Evolutionary conservation across 1,140 invertebrate species (phyloP), one percentile per base, ranked within the genome.

Genomic region (Drosophila hydei): DNA sequence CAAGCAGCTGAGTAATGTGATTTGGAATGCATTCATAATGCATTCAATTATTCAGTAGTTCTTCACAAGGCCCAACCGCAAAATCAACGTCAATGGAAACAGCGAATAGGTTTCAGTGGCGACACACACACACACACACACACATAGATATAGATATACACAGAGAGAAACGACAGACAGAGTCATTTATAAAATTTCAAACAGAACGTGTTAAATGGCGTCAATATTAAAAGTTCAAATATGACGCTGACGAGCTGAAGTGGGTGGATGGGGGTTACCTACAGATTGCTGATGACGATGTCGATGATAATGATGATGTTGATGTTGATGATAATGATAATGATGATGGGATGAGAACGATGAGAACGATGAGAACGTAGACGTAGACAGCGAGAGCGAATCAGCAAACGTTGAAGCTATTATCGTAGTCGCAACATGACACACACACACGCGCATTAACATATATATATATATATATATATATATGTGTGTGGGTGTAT

Each of bases 141-240:
- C 8, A 36, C 11, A 18, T 0, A 36, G 8, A 55, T 1, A 11
- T 4, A 27, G n/a, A 33, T 11, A 52, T 51, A 56, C 40, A 54
- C 21, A 63, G 40, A 36, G 25, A 45, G 50, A 48, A 33, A 33
- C 56, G 70, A 68, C 75, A 72, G 68, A 68, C 70, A 73, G 59
- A 80, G 81, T 87, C 81, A 85, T 85, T 85, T 85, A 85, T 87
- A 87, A 85, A 85, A 85, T 85, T 85, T 99, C 11, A 98, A 95
- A 90, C 98, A 98, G 93, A 98, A 98, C 14, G 93, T 99, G 56
- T 93, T 98, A 47, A 98, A 98, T 93, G 98, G 98, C 90, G 97
- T 90, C 79, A 89, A 89, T 89, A 90, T 90, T 90, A 89, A 90
- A 88, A 89, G 72, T 88, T 83, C 88, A 79, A 90, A 81, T 79